A percentile compares a stretch with the other conserved stretches of the same genome.
phyloP scores from a whole-genome alignment of 2,113 vertebrate genomes.

The Nerophis ophidion region DNA sequence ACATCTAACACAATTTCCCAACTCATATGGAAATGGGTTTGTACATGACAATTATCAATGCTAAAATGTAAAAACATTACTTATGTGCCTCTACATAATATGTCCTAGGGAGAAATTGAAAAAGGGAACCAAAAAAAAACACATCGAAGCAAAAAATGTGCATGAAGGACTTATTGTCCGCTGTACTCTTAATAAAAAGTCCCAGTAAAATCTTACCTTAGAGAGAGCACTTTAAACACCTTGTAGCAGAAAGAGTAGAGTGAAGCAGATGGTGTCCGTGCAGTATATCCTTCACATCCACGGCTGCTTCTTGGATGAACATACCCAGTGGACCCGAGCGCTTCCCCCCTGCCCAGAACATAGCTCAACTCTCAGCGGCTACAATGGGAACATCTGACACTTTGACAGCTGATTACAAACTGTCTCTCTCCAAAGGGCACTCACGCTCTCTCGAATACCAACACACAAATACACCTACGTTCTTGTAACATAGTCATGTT shows the following conservation, averaged over 20 bases:
- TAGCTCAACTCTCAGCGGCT: conserved; percentile 36
- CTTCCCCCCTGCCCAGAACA: conserved; percentile 11
- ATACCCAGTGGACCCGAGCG: conserved; percentile 22
- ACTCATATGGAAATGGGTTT: too few species aligned
- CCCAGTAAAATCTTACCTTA: background rate
- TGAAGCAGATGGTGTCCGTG: background rate
- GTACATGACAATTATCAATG: background rate
- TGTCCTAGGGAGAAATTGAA: too few species aligned
- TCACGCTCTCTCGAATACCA: conserved; percentile 11
- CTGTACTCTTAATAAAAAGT: background rate
- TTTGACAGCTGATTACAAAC: conserved; percentile 62
- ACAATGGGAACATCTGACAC: conserved; percentile 31
- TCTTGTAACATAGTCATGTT: background rate
- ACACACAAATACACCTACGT: conserved; percentile 5
- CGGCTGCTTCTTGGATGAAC: conserved; percentile 19
- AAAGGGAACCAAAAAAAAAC: too few species aligned
- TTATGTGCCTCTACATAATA: too few species aligned
- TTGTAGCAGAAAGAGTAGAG: background rate
- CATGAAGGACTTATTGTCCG: background rate
- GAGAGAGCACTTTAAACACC: background rate
- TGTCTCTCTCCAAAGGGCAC: conserved; percentile 26
- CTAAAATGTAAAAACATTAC: background rate
- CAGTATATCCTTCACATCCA: conserved; percentile 5
- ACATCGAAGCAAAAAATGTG: background rate
- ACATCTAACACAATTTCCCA: too few species aligned